phyloP scores from a whole-genome alignment of 1,140 invertebrate species.

The Monomorium pharaonis region DNA sequence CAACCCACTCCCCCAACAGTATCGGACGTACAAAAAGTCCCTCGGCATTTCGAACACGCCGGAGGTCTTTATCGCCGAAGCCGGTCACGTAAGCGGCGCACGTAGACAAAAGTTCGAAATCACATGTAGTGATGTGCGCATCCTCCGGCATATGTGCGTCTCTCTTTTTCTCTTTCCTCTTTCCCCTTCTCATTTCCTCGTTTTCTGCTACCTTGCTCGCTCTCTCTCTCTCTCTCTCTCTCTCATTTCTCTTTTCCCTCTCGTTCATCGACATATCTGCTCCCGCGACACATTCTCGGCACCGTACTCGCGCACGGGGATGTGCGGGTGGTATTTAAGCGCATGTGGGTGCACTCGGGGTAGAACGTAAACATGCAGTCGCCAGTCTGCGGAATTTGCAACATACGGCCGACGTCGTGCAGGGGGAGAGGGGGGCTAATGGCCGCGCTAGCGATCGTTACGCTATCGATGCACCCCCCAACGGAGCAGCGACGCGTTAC shows the following conservation, averaged over 20 bases:
- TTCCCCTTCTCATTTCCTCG: neutral
- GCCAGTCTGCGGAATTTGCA: slow-evolving; percentile 44
- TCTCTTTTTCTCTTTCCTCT: neutral
- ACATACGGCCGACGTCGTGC: slow-evolving; percentile 43
- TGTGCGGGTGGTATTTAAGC: slow-evolving; percentile 38
- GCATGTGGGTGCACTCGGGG: slow-evolving; percentile 34
- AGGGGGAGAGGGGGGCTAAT: slow-evolving; percentile 27
- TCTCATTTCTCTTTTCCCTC: neutral
- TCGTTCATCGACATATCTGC: neutral
- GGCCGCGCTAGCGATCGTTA: slow-evolving; percentile 42
- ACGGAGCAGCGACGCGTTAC: slow-evolving; percentile 1
- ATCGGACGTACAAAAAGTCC: slow-evolving; percentile 50
- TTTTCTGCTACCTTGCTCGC: neutral
- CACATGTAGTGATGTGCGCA: slow-evolving; percentile 58
- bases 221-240: neutral
- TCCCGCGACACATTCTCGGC: neutral
- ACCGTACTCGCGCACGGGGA: neutral
- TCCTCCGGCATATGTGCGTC: slow-evolving; percentile 22
- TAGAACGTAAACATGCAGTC: slow-evolving; percentile 51
- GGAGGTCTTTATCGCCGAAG: slow-evolving; percentile 59
- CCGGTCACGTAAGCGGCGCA: slow-evolving; percentile 57
- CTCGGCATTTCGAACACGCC: slow-evolving; percentile 53
- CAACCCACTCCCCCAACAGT: neutral
- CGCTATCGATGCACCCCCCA: slow-evolving; percentile 32
- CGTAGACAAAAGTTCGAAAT: slow-evolving; percentile 64